Percentiles rank a stretch among this genome's conserved stretches.
These are phyloP conservation scores for Hydriomena furcata DNA, from an alignment of 2,888 invertebrate genomes.

Conservation along the genomic window DNA sequence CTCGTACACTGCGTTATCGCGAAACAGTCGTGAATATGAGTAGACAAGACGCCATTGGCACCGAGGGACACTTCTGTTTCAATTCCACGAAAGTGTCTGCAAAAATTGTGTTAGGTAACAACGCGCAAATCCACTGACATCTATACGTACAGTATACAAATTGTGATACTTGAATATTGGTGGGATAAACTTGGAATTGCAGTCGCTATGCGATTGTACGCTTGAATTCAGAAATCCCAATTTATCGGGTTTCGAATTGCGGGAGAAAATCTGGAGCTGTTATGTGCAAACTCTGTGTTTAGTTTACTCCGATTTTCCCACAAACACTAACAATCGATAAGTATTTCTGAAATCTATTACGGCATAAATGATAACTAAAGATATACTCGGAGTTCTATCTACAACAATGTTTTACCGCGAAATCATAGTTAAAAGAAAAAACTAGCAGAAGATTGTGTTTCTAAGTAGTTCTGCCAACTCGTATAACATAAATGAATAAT, in stretches of 20 bases:
- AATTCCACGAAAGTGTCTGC: constrained; percentile 67
- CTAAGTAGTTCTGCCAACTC: not conserved
- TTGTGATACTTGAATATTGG: constrained; percentile 23
- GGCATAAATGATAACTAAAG: too few relatives aligned
- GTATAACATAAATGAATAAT: constrained; percentile 5
- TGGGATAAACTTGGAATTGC: constrained; percentile 30
- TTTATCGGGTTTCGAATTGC: constrained; percentile 34
- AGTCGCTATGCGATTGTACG: constrained; percentile 24
- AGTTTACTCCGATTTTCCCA: not conserved
- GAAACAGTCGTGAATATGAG: constrained; percentile 32
- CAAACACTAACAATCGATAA: too few relatives aligned
- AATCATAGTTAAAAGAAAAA: too few relatives aligned
- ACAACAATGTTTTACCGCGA: too few relatives aligned
- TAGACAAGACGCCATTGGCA: constrained; percentile 44
- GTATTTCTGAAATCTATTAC: too few relatives aligned
- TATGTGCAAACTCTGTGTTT: not conserved
- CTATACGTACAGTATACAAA: constrained; percentile 6
- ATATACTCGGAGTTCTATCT: too few relatives aligned
- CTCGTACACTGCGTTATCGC: constrained; percentile 18
- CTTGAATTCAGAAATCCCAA: constrained; percentile 32
- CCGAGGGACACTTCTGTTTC: constrained; percentile 69
- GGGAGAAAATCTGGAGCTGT: not conserved
- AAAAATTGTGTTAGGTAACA: constrained; percentile 64
- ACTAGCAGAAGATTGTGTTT: not conserved
- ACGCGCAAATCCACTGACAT: constrained; percentile 29